A percentile compares a stretch with the other conserved stretches of the same genome.
These are phyloP conservation scores for Cuniculus paca DNA, from an alignment of 2,797 vertebrate species.

Conservation along the genomic window DNA sequence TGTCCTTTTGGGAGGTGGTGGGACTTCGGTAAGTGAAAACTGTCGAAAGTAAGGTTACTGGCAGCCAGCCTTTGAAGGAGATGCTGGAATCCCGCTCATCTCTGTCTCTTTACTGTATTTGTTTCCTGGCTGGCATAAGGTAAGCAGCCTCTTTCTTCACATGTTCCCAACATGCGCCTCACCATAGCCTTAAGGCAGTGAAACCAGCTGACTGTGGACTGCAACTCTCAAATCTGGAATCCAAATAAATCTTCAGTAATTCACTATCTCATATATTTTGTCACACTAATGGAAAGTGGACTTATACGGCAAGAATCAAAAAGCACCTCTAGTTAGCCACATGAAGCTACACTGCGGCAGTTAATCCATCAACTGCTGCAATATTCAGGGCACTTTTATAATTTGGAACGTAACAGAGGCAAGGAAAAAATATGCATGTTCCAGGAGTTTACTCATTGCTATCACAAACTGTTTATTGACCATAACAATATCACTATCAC, in stretches of 20 bases:
- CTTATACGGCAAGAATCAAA: background rate
- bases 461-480: background rate
- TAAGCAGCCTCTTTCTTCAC: background rate
- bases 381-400: background rate
- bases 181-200: background rate
- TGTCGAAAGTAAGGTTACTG: background rate
- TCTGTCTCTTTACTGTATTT: background rate
- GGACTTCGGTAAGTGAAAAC: too few relatives aligned
- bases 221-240: background rate
- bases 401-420: background rate
- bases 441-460: background rate
- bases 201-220: background rate
- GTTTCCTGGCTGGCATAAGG: background rate
- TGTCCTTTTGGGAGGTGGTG: too few relatives aligned
- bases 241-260: background rate
- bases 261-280: background rate
- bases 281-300: background rate
- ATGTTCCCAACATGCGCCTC: too few relatives aligned
- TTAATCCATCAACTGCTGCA: background rate
- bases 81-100: background rate
- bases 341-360: background rate
- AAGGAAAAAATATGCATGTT: background rate
- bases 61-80: background rate
- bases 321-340: background rate
- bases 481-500: background rate